Evolutionary conservation across 1,140 invertebrate species (phyloP), one percentile per base, ranked within the genome.

Genomic region (Phortica variegata): DNA sequence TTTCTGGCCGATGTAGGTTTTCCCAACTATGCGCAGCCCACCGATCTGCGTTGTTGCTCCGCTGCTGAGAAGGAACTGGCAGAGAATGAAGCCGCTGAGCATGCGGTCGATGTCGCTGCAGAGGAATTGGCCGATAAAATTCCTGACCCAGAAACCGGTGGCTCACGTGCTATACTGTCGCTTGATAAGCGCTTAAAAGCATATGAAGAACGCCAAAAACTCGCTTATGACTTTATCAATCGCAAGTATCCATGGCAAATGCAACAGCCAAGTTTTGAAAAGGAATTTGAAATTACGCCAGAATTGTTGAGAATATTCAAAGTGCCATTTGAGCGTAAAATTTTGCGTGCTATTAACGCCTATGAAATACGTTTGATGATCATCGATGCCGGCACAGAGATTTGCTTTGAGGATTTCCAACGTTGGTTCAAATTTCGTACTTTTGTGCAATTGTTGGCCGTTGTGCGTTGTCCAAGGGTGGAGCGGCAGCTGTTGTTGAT

Each of bases 231-330:
- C 31, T 73, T 70, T 32, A 58, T 56, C 42, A 66, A 73, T 26
- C 60, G 70, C 1, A 43, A 17, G 0, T 60, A 49, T 43, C 70
- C 70, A 2, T 73, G 70, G 69, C 66, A 60, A 29, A 73, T 73
- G 65, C 49, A 66, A 38, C 56, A 44, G 1, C 58, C 60, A 3
- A 34, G 38, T 6, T 50, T 62, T n/a, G 56, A 65, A 21, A 16
- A 52, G 15, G 38, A 45, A 19, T 65, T 66, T 20, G 9, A 20
- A 2, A 9, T 70, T 1, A 65, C 50, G 1, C 12, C 16, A 3
- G 47, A 60, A 7, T 9, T 66, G 23, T 23, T 33, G 6, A 0
- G 15, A 3, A 10, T 16, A 0, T 73, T 73, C 31, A 12, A 12
- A 7, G 23, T 16, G 1, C 39, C 49, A 9, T 52, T 60, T 55